Base-by-base conservation (phyloP, 2,888 invertebrate species). In the Biston stratarius region DNA sequence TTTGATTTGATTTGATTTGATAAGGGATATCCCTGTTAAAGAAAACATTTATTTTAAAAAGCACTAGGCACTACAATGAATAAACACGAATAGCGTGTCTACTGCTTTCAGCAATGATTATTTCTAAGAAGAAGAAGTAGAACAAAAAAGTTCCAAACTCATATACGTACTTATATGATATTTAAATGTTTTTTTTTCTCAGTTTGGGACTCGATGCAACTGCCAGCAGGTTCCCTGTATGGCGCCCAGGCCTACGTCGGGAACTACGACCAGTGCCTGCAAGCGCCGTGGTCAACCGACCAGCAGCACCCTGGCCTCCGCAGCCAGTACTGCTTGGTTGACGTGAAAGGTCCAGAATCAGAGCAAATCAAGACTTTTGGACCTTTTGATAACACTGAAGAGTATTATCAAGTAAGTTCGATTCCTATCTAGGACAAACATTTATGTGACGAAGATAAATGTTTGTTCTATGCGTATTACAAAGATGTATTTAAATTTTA, bases 141-240 rank as follows among this genome's bases (percentile, higher is more conserved):
- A n/a, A n/a, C n/a, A n/a, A n/a, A n/a, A n/a, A n/a, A n/a, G n/a
- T n/a, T n/a, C n/a, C n/a, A n/a, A n/a, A n/a, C n/a, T n/a, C n/a
- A n/a, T n/a, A n/a, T n/a, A n/a, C n/a, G n/a, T n/a, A n/a, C n/a
- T n/a, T n/a, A n/a, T n/a, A n/a, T n/a, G 6, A n/a, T 15, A 47
- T 10, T 1, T 7, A 0, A 45, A 45, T 7, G 24, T 24, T 5
- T 0, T 48, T 34, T 34, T 6, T 33, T 56, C n/a, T n/a, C 72
- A 87, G 87, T 84, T 5, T 85, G 85, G 83, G 85, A 87, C 42
- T 79, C 87, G 0, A 83, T 81, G 65, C 82, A 84, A 33, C 71
- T 75, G 3, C 85, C 87, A 6, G 63, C 70, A 5, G 86, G 86
- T 0, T 76, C 74, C 0, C 72, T 87, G 5, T 83, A 79, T 47